A percentile compares a stretch with the other conserved stretches of the same genome.
phyloP scores from a whole-genome alignment of 2,113 vertebrate genomes.

The Crotalus viridis region DNA sequence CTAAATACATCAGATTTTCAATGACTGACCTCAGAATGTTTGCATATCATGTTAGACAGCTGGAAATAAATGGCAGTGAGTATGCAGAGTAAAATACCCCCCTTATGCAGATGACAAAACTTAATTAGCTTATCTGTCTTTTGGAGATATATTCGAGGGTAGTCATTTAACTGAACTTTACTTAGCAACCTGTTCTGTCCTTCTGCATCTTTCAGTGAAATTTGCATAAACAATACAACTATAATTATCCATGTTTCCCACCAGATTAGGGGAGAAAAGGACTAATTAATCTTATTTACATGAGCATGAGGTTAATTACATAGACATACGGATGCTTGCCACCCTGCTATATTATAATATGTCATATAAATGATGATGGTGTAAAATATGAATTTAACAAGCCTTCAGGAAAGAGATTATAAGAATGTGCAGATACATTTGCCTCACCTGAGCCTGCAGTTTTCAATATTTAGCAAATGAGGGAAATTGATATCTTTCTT shows the following conservation, averaged over 20 bases:
- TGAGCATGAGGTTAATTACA: slow-evolving; percentile 62
- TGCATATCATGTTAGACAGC: neutral
- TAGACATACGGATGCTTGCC: slow-evolving; percentile 46
- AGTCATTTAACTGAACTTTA: slow-evolving; percentile 65
- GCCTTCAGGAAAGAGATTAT: slow-evolving; percentile 43
- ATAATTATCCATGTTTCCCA: slow-evolving; percentile 63
- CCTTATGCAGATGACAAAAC: slow-evolving; percentile 22
- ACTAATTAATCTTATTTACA: slow-evolving; percentile 70
- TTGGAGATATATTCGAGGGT: slow-evolving; percentile 51
- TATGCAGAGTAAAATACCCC: slow-evolving; percentile 10
- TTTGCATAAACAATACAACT: slow-evolving; percentile 68
- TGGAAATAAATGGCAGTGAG: neutral
- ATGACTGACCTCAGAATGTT: neutral
- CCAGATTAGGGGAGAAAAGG: slow-evolving; percentile 66
- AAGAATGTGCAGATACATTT: neutral
- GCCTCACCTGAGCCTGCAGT: neutral
- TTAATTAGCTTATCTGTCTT: slow-evolving; percentile 56
- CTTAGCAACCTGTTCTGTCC: slow-evolving; percentile 64
- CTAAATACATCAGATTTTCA: neutral
- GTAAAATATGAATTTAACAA: slow-evolving; percentile 26
- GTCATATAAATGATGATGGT: slow-evolving; percentile 32
- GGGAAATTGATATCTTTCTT: neutral
- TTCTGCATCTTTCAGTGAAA: slow-evolving; percentile 64
- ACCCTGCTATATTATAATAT: slow-evolving; percentile 42
- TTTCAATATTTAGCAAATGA: neutral